Conservation (phyloP, 2,888 invertebrate genomes). For the Lissocephala sabroskyi region DNA sequence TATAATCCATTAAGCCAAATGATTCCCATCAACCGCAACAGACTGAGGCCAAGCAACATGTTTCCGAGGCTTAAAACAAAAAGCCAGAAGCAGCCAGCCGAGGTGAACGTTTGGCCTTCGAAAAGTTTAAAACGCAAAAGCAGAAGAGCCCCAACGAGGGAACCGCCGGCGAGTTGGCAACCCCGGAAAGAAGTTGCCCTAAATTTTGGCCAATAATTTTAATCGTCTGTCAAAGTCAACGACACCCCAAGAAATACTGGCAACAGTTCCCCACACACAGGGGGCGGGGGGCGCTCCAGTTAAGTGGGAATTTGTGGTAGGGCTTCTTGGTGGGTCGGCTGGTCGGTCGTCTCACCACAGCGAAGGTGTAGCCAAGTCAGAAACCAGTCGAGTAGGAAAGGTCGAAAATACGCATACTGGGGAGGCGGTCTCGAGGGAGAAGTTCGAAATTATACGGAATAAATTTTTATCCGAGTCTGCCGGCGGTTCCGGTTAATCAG, state of each 20-base stretch:
- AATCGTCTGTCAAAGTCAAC: background rate
- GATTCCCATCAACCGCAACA: background rate
- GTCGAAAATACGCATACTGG: too few species aligned
- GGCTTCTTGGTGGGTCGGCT: too few species aligned
- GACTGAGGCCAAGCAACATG: too few species aligned
- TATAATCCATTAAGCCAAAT: background rate
- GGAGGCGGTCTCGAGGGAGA: too few species aligned
- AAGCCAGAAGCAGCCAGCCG: constrained; percentile 8
- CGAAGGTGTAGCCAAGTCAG: constrained; percentile 47
- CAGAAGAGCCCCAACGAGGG: constrained; percentile 28
- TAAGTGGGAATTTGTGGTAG: too few species aligned
- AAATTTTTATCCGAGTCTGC: too few species aligned
- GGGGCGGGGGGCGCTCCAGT: constrained; percentile 1
- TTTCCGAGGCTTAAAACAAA: background rate
- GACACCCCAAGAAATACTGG: constrained; percentile 3
- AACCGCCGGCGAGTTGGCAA: background rate
- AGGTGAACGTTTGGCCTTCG: constrained; percentile 54
- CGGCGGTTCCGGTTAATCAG: constrained; percentile 37
- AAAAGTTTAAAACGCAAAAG: constrained; percentile 45
- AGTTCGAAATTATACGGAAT: too few species aligned
- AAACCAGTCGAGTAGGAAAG: constrained; percentile 24
- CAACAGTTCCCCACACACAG: constrained; percentile 8
- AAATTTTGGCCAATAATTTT: constrained; percentile 30
- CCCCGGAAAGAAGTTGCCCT: constrained; percentile 21
- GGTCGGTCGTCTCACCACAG: too few species aligned